These are phyloP conservation scores for Sipha maydis DNA, from an alignment of 2,888 invertebrate species.

Conservation along the genomic window DNA sequence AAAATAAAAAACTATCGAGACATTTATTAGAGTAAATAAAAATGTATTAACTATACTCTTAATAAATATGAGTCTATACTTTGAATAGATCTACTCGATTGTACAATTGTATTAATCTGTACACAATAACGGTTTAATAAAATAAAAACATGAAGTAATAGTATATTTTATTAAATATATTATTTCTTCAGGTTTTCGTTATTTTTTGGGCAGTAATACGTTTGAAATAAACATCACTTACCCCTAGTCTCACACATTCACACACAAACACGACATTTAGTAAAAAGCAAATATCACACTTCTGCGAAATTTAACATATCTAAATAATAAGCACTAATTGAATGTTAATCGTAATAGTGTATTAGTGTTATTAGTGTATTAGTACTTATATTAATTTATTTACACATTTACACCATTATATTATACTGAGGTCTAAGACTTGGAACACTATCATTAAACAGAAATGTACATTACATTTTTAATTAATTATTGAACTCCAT, in stretches of 20 bases:
- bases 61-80: not conserved
- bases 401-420: too few relatives aligned
- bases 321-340: not conserved
- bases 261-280: not conserved
- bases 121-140: not conserved
- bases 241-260: not conserved
- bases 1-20: too few relatives aligned
- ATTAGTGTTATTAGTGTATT: not conserved
- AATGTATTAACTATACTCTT: too few relatives aligned
- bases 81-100: too few relatives aligned
- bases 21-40: not conserved
- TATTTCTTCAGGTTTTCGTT: not conserved
- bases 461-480: too few relatives aligned
- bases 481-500: too few relatives aligned
- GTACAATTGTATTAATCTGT: not conserved
- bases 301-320: not conserved
- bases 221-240: not conserved
- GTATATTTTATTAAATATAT: not conserved
- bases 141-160: not conserved
- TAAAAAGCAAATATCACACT: not conserved
- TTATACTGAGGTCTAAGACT: too few relatives aligned
- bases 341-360: not conserved
- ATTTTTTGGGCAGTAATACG: not conserved
- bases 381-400: not conserved
- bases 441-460: too few relatives aligned